phyloP scores from a whole-genome alignment of 1,140 invertebrate species.

The Drosophila aff. region DNA sequence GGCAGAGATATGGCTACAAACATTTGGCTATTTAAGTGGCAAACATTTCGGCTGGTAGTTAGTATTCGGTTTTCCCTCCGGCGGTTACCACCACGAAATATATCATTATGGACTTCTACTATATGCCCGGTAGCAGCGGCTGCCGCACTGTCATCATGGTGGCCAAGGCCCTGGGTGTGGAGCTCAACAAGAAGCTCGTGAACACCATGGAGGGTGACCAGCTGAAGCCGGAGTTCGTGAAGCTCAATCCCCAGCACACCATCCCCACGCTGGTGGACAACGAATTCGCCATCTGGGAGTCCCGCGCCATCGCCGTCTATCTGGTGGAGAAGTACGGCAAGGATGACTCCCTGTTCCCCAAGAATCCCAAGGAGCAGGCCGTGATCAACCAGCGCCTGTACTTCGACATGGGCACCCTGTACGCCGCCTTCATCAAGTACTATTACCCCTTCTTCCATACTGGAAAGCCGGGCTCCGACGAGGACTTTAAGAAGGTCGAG shows the following conservation, averaged over 20 bases:
- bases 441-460: conserved; percentile 3
- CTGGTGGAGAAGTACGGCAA: conserved; percentile 14
- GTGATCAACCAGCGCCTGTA: conserved; percentile 5
- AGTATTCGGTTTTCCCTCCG: not conserved
- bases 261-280: conserved; percentile 9
- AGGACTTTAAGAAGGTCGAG: conserved; percentile 2
- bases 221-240: conserved; percentile 1
- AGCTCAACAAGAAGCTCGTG: not conserved
- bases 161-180: conserved; percentile 6
- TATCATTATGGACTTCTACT: conserved; percentile 5
- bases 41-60: not conserved
- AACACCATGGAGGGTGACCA: conserved; percentile 9
- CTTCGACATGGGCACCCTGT: conserved; percentile 9
- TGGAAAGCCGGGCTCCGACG: not conserved
- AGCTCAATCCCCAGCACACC: conserved; percentile 8
- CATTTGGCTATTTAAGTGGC: not conserved
- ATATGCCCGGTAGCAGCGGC: conserved; percentile 5
- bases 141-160: conserved; percentile 6
- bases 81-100: not conserved
- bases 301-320: conserved; percentile 1
- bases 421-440: conserved; percentile 3
- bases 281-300: not conserved
- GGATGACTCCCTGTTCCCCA: conserved; percentile 1
- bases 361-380: conserved; percentile 13
- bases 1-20: not conserved